These are phyloP conservation scores for Ennomos erosarius DNA, from an alignment of 2,888 invertebrate species.

Conservation along the genomic window DNA sequence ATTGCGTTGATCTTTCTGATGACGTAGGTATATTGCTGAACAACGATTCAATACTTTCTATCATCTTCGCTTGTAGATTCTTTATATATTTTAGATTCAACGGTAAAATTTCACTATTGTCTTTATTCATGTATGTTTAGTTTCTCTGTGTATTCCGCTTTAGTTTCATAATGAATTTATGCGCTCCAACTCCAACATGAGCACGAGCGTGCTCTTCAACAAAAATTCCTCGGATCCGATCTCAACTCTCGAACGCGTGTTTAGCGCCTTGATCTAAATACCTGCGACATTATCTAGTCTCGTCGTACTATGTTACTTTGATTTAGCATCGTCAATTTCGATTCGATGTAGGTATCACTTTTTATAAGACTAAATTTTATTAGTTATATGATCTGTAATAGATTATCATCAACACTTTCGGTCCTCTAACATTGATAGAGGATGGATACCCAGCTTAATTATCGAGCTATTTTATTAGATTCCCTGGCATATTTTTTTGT, in stretches of 20 bases:
- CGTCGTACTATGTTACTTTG: slow-evolving; percentile 65
- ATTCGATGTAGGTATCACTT: slow-evolving; percentile 35
- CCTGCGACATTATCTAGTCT: slow-evolving; percentile 81
- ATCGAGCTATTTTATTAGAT: neutral
- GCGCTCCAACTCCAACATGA: slow-evolving; percentile 59
- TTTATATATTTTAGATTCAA: slow-evolving; percentile 16
- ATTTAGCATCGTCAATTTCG: slow-evolving; percentile 58
- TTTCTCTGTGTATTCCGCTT: slow-evolving; percentile 57
- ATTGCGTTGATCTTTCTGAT: too few relatives aligned
- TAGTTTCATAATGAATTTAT: slow-evolving; percentile 68
- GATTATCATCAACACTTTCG: too few relatives aligned
- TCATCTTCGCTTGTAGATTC: slow-evolving; percentile 7
- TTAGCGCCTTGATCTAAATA: slow-evolving; percentile 85
- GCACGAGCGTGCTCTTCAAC: slow-evolving; percentile 73
- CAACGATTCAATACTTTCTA: slow-evolving; percentile 1
- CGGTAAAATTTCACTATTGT: slow-evolving; percentile 38
- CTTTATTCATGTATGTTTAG: slow-evolving; percentile 39
- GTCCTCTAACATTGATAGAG: too few relatives aligned
- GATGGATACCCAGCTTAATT: too few relatives aligned
- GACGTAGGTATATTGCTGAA: too few relatives aligned
- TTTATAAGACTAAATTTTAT: too few relatives aligned
- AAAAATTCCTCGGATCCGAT: slow-evolving; percentile 78
- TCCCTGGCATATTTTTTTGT: neutral
- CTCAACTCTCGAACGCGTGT: slow-evolving; percentile 80
- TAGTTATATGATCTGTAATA: too few relatives aligned